Percentiles rank a stretch among this genome's conserved stretches.
Evolutionary conservation across 1,140 invertebrate genomes (phyloP).

Genomic region (Halyomorpha halys): DNA sequence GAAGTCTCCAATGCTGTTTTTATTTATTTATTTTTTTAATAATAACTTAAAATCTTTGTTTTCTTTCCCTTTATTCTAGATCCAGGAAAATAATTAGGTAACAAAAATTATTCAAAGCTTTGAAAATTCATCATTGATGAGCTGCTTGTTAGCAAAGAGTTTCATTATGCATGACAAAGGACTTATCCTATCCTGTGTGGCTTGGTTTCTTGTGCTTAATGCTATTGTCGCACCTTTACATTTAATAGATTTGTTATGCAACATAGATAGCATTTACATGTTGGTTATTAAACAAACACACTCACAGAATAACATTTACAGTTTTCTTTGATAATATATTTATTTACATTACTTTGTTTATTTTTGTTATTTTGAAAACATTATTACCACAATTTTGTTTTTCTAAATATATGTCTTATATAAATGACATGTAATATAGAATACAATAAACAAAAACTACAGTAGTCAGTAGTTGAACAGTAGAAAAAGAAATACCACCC

Average conservation of each 20-base stretch:
- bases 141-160: conserved; percentile 27
- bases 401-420: neutral
- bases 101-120: conserved; percentile 16
- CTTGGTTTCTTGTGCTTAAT: conserved; percentile 4
- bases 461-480: conserved; percentile 17
- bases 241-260: neutral
- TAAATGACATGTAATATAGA: conserved; percentile 20
- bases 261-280: conserved; percentile 3
- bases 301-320: conserved; percentile 5
- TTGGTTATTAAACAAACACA: conserved; percentile 8
- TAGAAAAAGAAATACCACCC: conserved; percentile 21
- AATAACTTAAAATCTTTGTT: conserved; percentile 7
- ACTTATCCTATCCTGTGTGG: neutral
- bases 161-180: conserved; percentile 22
- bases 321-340: neutral
- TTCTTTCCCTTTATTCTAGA: conserved; percentile 13
- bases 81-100: conserved; percentile 18
- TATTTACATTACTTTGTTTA: neutral
- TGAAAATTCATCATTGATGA: conserved; percentile 18
- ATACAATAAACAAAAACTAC: conserved; percentile 11
- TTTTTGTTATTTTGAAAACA: neutral
- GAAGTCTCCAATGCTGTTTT: conserved; percentile 6
- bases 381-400: neutral
- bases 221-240: conserved; percentile 12
- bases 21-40: conserved; percentile 5